Conservation (phyloP, 1,140 invertebrate genomes). For the Laodelphax striatellus region DNA sequence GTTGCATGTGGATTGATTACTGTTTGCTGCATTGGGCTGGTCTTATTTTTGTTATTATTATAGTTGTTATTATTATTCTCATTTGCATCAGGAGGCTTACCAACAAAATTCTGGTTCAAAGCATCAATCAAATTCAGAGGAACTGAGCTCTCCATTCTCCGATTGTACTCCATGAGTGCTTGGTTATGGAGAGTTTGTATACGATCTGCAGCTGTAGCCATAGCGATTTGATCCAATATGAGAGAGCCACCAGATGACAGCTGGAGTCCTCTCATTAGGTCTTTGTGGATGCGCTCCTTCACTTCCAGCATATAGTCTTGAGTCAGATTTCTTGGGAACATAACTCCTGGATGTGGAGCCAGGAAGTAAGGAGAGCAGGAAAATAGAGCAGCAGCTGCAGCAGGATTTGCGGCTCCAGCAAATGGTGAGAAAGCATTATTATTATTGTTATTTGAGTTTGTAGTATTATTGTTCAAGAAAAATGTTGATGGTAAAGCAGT, state of each 20-base stretch:
- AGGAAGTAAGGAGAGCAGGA: conserved; percentile 18
- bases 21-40: too few relatives aligned
- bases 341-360: conserved; percentile 36
- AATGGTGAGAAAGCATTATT: conserved; percentile 10
- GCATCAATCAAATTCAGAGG: background rate
- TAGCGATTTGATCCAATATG: conserved; percentile 40
- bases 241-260: conserved; percentile 49
- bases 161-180: conserved; percentile 18
- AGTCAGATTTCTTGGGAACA: conserved; percentile 40
- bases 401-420: background rate
- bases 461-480: conserved; percentile 2
- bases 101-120: too few relatives aligned
- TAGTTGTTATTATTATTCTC: too few relatives aligned
- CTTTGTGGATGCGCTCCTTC: conserved; percentile 51
- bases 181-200: conserved; percentile 22
- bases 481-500: conserved; percentile 8
- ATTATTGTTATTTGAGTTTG: background rate
- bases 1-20: too few relatives aligned
- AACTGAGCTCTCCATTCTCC: conserved; percentile 9
- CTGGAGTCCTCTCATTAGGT: conserved; percentile 49
- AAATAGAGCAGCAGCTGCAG: conserved; percentile 1
- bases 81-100: too few relatives aligned
- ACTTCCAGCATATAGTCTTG: conserved; percentile 44
- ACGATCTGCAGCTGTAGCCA: conserved; percentile 23
- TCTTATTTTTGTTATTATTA: too few relatives aligned